These are phyloP conservation scores for Gila robusta DNA, from an alignment of 2,797 vertebrate species.

Conservation along the genomic window DNA sequence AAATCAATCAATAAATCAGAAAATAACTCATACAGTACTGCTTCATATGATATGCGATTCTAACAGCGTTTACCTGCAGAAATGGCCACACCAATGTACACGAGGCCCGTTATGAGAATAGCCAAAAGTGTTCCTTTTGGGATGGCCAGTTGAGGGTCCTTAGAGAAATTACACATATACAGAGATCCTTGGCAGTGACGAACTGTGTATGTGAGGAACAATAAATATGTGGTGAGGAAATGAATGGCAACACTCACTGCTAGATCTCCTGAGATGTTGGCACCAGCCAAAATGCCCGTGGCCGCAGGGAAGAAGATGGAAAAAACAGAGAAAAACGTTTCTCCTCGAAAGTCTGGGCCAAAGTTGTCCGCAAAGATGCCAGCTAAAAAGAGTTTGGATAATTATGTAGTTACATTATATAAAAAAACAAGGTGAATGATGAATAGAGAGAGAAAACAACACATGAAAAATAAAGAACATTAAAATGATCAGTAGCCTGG, in stretches of 20 bases:
- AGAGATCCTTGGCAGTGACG: not conserved
- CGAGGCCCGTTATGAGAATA: conserved; percentile 93
- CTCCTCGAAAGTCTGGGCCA: conserved; percentile 88
- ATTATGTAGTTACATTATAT: not conserved
- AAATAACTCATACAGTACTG: not conserved
- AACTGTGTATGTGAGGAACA: not conserved
- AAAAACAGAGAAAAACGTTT: conserved; percentile 97
- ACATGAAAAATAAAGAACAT: no score
- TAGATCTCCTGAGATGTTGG: conserved; percentile 99
- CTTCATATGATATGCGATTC: no score
- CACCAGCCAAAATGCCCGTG: conserved; percentile 97
- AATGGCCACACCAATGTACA: conserved; percentile 92
- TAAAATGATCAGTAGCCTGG: no score
- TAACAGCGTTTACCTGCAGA: conserved; percentile 86
- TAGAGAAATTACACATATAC: conserved; percentile 56
- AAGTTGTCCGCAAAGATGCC: conserved; percentile 95
- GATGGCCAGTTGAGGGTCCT: conserved; percentile 97
- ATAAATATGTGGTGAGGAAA: not conserved
- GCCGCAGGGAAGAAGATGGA: conserved; percentile 99
- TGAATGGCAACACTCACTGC: conserved; percentile 81
- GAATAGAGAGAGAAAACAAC: not conserved
- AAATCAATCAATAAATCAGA: not conserved
- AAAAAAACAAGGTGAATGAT: not conserved
- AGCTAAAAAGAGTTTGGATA: conserved; percentile 70
- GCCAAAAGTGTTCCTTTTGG: conserved; percentile 96